Conservation (phyloP, 1,140 invertebrate species). For the Scylla paramamosain region DNA sequence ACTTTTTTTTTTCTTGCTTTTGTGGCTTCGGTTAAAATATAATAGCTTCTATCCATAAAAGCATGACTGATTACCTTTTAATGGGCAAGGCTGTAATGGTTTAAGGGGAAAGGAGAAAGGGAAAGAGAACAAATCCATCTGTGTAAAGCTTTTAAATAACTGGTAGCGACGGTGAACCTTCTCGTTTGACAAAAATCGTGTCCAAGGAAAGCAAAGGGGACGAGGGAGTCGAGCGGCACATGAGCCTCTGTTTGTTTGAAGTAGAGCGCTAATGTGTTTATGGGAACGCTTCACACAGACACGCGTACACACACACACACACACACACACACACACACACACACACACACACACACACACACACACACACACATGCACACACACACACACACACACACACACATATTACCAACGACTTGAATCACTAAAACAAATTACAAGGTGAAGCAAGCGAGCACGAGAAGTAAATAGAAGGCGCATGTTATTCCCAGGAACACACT, state of each 20-base stretch:
- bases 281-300: constrained; percentile 11
- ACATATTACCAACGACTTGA: not conserved
- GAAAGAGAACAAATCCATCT: not conserved
- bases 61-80: too few relatives aligned
- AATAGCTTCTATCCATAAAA: too few relatives aligned
- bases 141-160: constrained; percentile 27
- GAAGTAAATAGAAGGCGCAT: not conserved
- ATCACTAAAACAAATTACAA: not conserved
- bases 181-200: constrained; percentile 6
- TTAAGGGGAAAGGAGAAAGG: not conserved
- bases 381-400: constrained; percentile 13
- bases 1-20: too few relatives aligned
- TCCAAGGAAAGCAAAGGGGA: constrained; percentile 28
- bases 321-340: constrained; percentile 19
- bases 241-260: constrained; percentile 60
- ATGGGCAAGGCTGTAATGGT: too few relatives aligned
- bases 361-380: constrained; percentile 45
- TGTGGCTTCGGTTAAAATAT: too few relatives aligned
- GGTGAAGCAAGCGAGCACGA: not conserved
- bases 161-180: not conserved
- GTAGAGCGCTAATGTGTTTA: constrained; percentile 54
- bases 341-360: constrained; percentile 21
- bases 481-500: not conserved
- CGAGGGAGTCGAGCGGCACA: constrained; percentile 7
- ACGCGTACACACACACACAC: constrained; percentile 31